phyloP scores from a whole-genome alignment of 2,113 vertebrate species.

The Manacus vitellinus region DNA sequence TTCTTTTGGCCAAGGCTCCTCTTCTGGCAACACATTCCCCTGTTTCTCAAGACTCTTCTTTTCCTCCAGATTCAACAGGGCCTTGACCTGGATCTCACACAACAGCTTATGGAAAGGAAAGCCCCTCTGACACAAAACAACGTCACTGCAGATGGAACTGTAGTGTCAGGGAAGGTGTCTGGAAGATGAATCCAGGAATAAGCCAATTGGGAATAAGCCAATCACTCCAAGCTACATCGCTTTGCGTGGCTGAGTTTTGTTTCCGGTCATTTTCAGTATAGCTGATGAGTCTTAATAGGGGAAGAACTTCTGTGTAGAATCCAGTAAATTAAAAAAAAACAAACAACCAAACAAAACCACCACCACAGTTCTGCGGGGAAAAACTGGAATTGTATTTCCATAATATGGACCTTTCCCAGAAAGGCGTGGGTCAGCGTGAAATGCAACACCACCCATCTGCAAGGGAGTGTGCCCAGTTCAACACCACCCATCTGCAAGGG shows the following conservation, averaged over 20 bases:
- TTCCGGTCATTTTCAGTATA: neutral
- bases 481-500: neutral
- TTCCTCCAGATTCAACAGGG: constrained; percentile 31
- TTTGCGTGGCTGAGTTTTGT: neutral
- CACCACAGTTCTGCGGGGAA: neutral
- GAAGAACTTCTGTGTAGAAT: neutral
- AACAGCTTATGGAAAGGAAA: constrained; percentile 4
- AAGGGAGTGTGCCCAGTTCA: neutral
- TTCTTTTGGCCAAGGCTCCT: constrained; percentile 1
- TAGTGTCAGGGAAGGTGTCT: neutral
- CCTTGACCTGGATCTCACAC: neutral
- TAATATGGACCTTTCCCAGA: neutral
- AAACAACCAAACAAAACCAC: neutral
- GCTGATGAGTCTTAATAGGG: neutral
- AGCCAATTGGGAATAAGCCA: neutral
- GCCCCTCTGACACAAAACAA: constrained; percentile 15
- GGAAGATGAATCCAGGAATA: neutral
- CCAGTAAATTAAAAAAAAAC: neutral
- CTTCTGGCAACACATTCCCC: neutral
- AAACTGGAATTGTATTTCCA: neutral
- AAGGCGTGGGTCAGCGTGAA: neutral
- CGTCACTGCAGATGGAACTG: neutral
- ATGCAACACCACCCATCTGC: neutral
- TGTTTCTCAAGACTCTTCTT: constrained; percentile 30
- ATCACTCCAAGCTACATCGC: neutral